Evolutionary conservation across 2,797 vertebrate genomes (phyloP), one percentile per base, ranked within the genome.

Genomic region (Sparus aurata): DNA sequence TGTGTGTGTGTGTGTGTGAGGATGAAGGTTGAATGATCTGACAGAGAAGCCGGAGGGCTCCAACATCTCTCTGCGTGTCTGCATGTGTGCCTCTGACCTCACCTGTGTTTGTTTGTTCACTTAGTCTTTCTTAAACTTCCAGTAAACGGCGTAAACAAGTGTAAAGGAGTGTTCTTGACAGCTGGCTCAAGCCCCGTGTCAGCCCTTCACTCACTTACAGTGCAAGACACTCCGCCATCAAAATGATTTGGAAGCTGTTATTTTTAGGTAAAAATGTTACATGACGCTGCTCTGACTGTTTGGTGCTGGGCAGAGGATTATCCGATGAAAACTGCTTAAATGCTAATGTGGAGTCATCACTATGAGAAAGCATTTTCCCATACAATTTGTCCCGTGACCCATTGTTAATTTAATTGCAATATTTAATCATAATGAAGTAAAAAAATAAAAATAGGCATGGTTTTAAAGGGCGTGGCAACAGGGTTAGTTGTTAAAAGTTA

Each of bases 21-120:
- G 61, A 73, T 59, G 59, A 70, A 55, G 25, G 64, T 46, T 62
- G 75, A 79, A 73, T 69, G 77, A 86, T 85, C 74, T 62, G 73
- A 87, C 69, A 87, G 76, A 73, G 57, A 72, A 60, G 75, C 73
- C 60, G 49, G 38, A 55, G 64, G 75, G 67, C 72, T 41, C 18
- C 41, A 45, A 52, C 10, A 46, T 62, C 15, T 47, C 15, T 64
- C 25, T 73, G 57, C 18, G 4, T 53, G 25, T 57, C 2, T 22
- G 49, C 45, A 5, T 50, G 20, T 69, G 68, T 25, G 3, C 45
- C 49, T 55, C 22, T 67, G 59, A 65, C 70, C 66, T 58, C 57
- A 64, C 15, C 20, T 10, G 13, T 45, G 68, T 69, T 64, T 45
- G 65, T 67, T 64, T 66, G 55, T 57, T 76, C 68, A 55, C 43